phyloP scores from a whole-genome alignment of 2,113 vertebrate genomes.

The Tangachromis dhanisi region DNA sequence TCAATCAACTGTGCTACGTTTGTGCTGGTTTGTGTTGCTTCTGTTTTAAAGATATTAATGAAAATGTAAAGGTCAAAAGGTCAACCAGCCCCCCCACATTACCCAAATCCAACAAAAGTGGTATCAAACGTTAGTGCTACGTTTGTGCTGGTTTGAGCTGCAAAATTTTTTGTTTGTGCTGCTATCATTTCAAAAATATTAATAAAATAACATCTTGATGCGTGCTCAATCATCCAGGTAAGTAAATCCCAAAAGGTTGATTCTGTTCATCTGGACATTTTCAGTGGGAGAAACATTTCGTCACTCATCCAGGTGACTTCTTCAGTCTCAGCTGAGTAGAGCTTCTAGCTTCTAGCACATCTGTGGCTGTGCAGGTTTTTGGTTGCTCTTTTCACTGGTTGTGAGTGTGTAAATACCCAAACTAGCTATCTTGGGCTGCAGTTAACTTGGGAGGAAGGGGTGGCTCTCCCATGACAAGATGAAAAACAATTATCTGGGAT shows the following conservation, averaged over 20 bases:
- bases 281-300: no score
- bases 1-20: no score
- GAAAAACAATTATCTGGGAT: neutral
- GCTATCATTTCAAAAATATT: no score
- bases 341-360: neutral
- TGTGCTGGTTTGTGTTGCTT: no score
- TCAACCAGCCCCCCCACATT: no score
- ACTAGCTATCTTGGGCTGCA: neutral
- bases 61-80: no score
- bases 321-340: neutral
- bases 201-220: no score
- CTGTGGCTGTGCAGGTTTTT: neutral
- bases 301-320: neutral
- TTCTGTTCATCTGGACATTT: no score
- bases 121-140: no score
- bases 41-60: no score
- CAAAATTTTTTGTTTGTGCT: rapidly evolving
- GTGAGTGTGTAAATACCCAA: neutral
- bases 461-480: neutral
- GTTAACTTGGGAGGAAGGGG: neutral
- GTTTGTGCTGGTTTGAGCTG: rapidly evolving
- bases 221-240: rapidly evolving
- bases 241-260: no score
- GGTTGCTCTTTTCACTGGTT: neutral
- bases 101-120: no score